Evolutionary conservation across 2,888 invertebrate genomes (phyloP).

Genomic region (Epiblema foenella): DNA sequence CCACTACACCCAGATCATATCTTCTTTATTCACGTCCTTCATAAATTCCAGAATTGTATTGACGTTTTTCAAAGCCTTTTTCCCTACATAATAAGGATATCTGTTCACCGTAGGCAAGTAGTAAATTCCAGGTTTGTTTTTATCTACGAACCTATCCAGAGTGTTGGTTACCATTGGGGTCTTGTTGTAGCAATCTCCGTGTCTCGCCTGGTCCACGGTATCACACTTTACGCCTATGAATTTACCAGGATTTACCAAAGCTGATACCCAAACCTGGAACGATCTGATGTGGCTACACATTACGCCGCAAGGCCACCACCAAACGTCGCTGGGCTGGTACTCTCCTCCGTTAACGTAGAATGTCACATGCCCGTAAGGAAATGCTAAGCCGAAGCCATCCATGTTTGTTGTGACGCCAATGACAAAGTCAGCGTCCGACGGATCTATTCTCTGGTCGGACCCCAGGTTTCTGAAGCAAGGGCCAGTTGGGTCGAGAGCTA

Average conservation of each 20-base stretch:
- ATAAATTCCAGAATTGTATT: background rate
- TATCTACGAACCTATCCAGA: conserved; percentile 53
- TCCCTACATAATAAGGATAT: conserved; percentile 51
- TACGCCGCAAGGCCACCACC: conserved; percentile 50
- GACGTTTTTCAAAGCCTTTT: background rate
- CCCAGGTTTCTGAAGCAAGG: conserved; percentile 70
- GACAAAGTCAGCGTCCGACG: conserved; percentile 69
- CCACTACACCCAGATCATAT: background rate
- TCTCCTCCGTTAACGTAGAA: conserved; percentile 72
- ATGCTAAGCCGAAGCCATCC: conserved; percentile 69
- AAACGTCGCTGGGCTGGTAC: conserved; percentile 53
- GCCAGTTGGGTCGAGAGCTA: conserved; percentile 69
- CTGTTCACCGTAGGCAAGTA: conserved; percentile 55
- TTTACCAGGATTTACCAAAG: conserved; percentile 48
- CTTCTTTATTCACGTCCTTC: background rate
- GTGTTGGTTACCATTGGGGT: conserved; percentile 53
- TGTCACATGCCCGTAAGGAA: conserved; percentile 68
- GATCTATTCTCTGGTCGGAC: conserved; percentile 65
- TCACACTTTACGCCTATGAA: conserved; percentile 57
- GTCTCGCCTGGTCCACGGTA: conserved; percentile 56
- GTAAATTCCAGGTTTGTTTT: conserved; percentile 55
- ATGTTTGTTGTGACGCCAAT: conserved; percentile 68
- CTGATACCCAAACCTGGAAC: conserved; percentile 52
- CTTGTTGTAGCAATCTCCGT: conserved; percentile 52
- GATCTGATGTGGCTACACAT: conserved; percentile 54